These are phyloP conservation scores for Miichthys miiuy DNA, from an alignment of 2,797 vertebrate genomes.

Conservation along the genomic window DNA sequence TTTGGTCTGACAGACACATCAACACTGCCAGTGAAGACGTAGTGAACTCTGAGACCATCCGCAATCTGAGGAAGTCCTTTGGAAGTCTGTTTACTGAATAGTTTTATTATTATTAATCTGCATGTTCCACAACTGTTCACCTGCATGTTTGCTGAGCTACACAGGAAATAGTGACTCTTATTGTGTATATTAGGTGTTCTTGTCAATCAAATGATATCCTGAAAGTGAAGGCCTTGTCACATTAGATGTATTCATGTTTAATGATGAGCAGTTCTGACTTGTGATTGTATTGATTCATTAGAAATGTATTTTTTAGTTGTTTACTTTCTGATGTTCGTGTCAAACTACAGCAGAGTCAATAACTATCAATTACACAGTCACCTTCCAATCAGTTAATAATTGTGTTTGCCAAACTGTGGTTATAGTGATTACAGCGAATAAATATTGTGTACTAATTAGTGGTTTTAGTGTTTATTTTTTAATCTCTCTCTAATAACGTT, in stretches of 20 bases:
- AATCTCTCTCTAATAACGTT: neutral
- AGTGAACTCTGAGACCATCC: conserved; percentile 87
- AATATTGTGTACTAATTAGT: neutral
- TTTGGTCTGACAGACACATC: conserved; percentile 84
- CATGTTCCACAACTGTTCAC: neutral
- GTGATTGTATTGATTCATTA: neutral
- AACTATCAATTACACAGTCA: neutral
- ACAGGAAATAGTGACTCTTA: neutral
- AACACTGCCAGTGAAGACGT: conserved; percentile 83
- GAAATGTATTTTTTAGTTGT: neutral
- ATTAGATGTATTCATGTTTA: neutral
- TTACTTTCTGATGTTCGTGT: neutral
- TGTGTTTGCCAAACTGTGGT: neutral
- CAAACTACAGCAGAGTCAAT: neutral
- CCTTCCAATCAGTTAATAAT: neutral
- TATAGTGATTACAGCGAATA: neutral
- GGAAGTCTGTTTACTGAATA: conserved; percentile 89
- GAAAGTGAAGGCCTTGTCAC: neutral
- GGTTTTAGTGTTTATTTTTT: neutral
- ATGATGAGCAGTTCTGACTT: neutral
- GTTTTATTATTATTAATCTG: neutral
- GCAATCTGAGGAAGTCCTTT: conserved; percentile 89
- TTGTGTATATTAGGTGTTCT: neutral
- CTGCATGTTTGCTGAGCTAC: neutral
- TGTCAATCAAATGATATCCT: neutral